Base-by-base conservation (phyloP, 2,113 vertebrate species). In the Odocoileus virginianus region DNA sequence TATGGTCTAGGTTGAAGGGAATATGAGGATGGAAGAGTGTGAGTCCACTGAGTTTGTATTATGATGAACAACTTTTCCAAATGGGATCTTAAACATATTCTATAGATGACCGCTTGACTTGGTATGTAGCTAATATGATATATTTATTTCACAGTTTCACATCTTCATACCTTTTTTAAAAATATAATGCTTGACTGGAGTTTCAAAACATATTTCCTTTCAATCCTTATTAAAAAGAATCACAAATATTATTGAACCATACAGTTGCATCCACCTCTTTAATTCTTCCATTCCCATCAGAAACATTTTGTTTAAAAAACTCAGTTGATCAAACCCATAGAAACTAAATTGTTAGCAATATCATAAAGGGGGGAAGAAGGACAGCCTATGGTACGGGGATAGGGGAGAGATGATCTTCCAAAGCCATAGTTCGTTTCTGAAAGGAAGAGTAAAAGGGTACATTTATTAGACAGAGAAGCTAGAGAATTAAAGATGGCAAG, bases 91-190 rank as follows among this genome's bases (percentile, higher is more conserved):
- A 86, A 27, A 33, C 11, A 45, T n/a, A 27, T 67, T 71, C 40
- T 33, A 47, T 1, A 79, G 79, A 58, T n/a, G 28, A 93, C 43
- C 17, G 50, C 50, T 93, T 76, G 25, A 50, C 78, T 81, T 88
- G 23, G 28, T 95, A 47, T 21, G 50, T 36, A 87, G 50, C 27
- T 85, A 76, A 78, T 47, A 33, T 12, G 21, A 17, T 88, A 11
- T 83, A 86, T 97, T 97, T 96, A 97, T 97, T 98, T 97, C 94
- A 96, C 36, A 91, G 50, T 92, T 88, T 84, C 30, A 91, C 33
- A 47, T 30, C 83, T 81, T 96, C 95, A 95, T 13, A 87, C 9
- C 58, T 78, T 76, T 94, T 82, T 33, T 0, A 16, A 58, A 90
- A 88, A 79, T 45, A 55, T 57, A 61, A 52, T 86, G 43, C 15